Base-by-base conservation (phyloP, 2,888 invertebrate species). In the Actias luna region DNA sequence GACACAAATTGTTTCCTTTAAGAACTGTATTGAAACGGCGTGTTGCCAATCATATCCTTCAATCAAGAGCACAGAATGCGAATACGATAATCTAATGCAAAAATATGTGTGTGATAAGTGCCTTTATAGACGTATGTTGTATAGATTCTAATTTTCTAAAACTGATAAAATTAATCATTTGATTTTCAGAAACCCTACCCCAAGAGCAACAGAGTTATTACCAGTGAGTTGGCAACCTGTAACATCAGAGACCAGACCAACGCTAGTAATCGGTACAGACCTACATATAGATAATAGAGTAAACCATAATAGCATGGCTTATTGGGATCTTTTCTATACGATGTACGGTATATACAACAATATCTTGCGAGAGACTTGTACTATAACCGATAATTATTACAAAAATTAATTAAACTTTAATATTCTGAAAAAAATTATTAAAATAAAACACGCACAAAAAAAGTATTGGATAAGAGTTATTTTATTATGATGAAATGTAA, bases 321-420 rank as follows among this genome's bases (percentile, higher is more conserved):
- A 88, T 68, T 92, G 92, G 92, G 89, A 92, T 61, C 79, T 92
- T 1, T 92, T 92, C 67, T 87, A 88, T 63, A 75, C 78, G 10
- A 69, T 79, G 27, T 91, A 90, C 46, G 89, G 85, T 7, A 80
- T 73, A 65, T 78, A 82, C 58, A 85, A 81, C 63, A 84, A 79
- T 62, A 74, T 88, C 31, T 68, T 72, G 12, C 69, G 84, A 58
- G 72, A 79, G 16, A 31, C 36, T 52, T 63, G 63, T 31, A 62
- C 58, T 58, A 62, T 62, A 31, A 42, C 16, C 2, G 39, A 58
- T n/a, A 10, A 25, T 22, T 27, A 39, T 3, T n/a, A 18, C 27
- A 55, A 29, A n/a, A 33, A 42, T 29, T 42, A 29, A 39, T 59
- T 55, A 52, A 55, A 55, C 29, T 29, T 0, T 55, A 22, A n/a